phyloP scores from a whole-genome alignment of 2,888 invertebrate species.

The Noctua fimbriata region DNA sequence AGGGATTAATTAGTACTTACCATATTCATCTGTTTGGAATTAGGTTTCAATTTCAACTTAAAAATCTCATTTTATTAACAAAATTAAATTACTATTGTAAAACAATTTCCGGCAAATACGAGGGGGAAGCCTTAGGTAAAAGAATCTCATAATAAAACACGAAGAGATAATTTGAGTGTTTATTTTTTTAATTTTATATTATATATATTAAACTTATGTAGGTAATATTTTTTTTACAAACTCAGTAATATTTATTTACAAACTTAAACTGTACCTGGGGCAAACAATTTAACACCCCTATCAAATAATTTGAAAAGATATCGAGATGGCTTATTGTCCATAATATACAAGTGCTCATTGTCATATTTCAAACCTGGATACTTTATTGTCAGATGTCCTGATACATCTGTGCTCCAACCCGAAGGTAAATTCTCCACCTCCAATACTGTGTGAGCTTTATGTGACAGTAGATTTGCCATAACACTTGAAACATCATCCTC shows the following conservation, averaged over 20 bases:
- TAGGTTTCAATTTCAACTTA: neutral
- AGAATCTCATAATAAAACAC: neutral
- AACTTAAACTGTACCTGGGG: conserved; percentile 91
- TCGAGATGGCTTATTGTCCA: conserved; percentile 77
- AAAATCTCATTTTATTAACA: neutral
- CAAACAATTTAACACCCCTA: conserved; percentile 93
- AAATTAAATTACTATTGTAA: no score
- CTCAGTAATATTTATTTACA: neutral
- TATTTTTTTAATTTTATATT: neutral
- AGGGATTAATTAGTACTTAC: no score
- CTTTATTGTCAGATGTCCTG: conserved; percentile 92
- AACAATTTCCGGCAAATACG: neutral
- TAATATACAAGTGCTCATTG: conserved; percentile 73
- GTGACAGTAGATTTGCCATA: conserved; percentile 91
- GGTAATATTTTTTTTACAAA: neutral
- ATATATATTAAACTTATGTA: neutral
- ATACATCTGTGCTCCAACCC: conserved; percentile 93
- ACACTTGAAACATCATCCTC: conserved; percentile 90
- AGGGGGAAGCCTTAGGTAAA: neutral
- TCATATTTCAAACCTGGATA: conserved; percentile 82
- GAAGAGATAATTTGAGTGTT: neutral
- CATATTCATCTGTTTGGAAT: no score
- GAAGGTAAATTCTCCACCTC: conserved; percentile 92
- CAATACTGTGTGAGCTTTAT: conserved; percentile 91
- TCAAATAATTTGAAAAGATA: conserved; percentile 94